Evolutionary conservation across 1,140 invertebrate genomes (phyloP), one percentile per base, ranked within the genome.

Genomic region (Helicoverpa armigera): DNA sequence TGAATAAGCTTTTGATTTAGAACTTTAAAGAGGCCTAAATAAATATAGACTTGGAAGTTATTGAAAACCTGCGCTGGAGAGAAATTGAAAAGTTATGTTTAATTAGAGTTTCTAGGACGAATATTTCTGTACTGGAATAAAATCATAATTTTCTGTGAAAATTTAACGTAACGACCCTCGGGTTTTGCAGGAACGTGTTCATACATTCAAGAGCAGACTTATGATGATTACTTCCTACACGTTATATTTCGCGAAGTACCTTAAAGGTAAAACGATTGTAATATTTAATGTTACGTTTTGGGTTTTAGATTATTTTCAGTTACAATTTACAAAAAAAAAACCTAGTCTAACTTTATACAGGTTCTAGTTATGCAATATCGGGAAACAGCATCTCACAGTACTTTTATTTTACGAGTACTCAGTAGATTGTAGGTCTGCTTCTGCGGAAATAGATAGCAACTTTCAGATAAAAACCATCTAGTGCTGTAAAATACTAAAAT

Each of bases 191-290:
- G 56, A 31, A 48, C 29, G 35, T 48, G 4, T 18, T 43, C 35
- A 43, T 43, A 43, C 35, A 43, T 43, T 43, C 31, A 18, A 31
- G 16, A 67, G 31, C 0, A 11, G 63, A 58, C n/a, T 67, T 31
- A 67, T 67, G 63, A 48, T 67, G 63, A 67, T 67, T 67, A 67
- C 63, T 67, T 18, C 63, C 63, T 67, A 10, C 35, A 43, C 63
- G 16, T 18, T n/a, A 48, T 58, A 58, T 12, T 43, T 43, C 35
- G 5, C 35, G 9, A 18, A 18, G 56, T 11, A 67, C 35, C 35
- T 35, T 35, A 35, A 35, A 35, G 35, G 35, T 35, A 35, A 35
- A 43, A 43, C 35, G 35, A 43, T 43, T 43, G 35, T 43, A 1
- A 43, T 43, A 43, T 43, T 43, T 43, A 43, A 43, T 43, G 35